A percentile compares a stretch with the other conserved stretches of the same genome.
phyloP scores from a whole-genome alignment of 1,140 invertebrate genomes.

The Pseudobourletiella spinata region DNA sequence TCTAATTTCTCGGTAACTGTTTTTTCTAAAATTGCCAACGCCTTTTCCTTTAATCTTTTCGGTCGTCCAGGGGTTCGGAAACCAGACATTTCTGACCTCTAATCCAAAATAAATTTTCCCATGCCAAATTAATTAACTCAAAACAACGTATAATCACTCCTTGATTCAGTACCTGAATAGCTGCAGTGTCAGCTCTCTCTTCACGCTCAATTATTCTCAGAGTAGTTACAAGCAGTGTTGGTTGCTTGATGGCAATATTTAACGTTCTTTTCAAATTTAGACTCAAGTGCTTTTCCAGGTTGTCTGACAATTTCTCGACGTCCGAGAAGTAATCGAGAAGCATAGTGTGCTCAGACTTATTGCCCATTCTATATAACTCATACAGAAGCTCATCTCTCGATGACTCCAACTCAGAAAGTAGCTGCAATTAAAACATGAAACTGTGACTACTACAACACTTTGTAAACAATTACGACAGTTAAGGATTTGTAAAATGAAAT shows the following conservation, averaged over 20 bases:
- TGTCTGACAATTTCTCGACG: conserved; percentile 78
- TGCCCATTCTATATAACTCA: conserved; percentile 87
- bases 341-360: conserved; percentile 83
- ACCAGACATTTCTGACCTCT: conserved; percentile 23
- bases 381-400: conserved; percentile 90
- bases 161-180: conserved; percentile 56
- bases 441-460: too few species aligned
- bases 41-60: conserved; percentile 83
- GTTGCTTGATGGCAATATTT: conserved; percentile 89
- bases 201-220: conserved; percentile 93
- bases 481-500: too few species aligned
- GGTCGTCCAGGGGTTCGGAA: conserved; percentile 78
- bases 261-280: conserved; percentile 80
- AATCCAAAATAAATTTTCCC: background rate
- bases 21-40: conserved; percentile 70
- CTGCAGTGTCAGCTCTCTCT: conserved; percentile 79
- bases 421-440: conserved; percentile 47
- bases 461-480: too few species aligned
- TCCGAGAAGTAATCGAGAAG: conserved; percentile 93
- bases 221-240: conserved; percentile 91
- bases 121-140: too few species aligned
- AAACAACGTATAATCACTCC: too few species aligned
- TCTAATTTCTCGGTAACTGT: conserved; percentile 75
- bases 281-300: conserved; percentile 85
- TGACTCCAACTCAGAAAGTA: conserved; percentile 89